A percentile compares a stretch with the other conserved stretches of the same genome.
These are phyloP conservation scores for Ctenomys sociabilis DNA, from an alignment of 2,113 vertebrate species.

Conservation along the genomic window DNA sequence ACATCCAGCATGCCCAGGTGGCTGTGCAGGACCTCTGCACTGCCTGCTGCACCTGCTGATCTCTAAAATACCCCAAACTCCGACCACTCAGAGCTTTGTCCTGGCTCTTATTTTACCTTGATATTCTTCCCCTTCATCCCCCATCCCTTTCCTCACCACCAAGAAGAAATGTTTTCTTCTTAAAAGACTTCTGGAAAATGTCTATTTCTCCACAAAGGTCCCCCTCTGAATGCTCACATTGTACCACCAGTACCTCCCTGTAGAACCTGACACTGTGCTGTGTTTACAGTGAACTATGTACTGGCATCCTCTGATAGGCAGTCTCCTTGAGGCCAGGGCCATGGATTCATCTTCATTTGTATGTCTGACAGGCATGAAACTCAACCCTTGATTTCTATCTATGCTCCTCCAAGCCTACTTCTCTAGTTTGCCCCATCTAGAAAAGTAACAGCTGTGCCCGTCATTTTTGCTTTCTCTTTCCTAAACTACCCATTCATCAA, in stretches of 20 bases:
- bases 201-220: neutral
- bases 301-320: neutral
- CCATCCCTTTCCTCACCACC: neutral
- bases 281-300: neutral
- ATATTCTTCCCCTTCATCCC: neutral
- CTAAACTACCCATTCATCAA: neutral
- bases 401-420: neutral
- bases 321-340: neutral
- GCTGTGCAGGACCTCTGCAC: neutral
- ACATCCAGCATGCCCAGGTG: neutral
- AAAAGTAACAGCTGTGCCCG: neutral
- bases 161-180: slow-evolving; percentile 14
- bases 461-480: neutral
- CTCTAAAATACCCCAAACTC: neutral
- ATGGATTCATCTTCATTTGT: neutral
- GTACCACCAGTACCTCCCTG: neutral
- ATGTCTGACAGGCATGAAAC: neutral
- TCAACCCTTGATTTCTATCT: neutral
- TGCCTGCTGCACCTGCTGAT: neutral
- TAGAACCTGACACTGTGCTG: neutral
- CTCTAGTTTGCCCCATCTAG: neutral
- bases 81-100: neutral
- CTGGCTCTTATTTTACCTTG: neutral
- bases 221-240: neutral
- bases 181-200: neutral